These are phyloP conservation scores for Ailurus styani DNA, from an alignment of 2,113 vertebrate species.

Conservation along the genomic window DNA sequence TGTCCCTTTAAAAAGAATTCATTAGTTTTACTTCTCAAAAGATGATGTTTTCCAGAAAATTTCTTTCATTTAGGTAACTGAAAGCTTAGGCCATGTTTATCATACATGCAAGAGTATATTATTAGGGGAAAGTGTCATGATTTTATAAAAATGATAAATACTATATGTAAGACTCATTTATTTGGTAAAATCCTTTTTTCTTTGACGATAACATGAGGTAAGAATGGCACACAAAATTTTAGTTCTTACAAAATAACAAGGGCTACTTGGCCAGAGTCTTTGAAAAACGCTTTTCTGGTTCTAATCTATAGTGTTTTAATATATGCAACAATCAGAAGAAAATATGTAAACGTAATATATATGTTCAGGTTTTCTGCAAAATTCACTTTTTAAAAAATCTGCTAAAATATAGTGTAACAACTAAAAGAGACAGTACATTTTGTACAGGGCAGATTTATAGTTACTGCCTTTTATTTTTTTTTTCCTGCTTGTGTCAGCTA, in stretches of 20 bases:
- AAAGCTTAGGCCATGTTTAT: not conserved
- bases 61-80: not conserved
- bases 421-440: constrained; percentile 73
- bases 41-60: not conserved
- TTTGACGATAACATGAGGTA: not conserved
- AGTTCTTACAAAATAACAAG: not conserved
- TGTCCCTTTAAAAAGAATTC: not conserved
- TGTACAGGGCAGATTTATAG: constrained; percentile 77
- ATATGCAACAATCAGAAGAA: not conserved
- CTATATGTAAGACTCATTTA: not conserved
- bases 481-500: constrained; percentile 78
- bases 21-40: not conserved
- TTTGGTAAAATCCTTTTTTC: not conserved
- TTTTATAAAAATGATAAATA: not conserved
- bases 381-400: constrained; percentile 52
- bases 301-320: not conserved
- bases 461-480: constrained; percentile 62
- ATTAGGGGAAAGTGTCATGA: not conserved
- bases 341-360: not conserved
- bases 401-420: constrained; percentile 71
- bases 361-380: not conserved
- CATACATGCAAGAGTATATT: not conserved
- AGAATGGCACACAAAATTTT: not conserved
- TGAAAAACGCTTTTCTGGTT: not conserved
- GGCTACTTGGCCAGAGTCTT: not conserved